Evolutionary conservation across 2,888 invertebrate genomes (phyloP).

Genomic region (Athalia rosae): DNA sequence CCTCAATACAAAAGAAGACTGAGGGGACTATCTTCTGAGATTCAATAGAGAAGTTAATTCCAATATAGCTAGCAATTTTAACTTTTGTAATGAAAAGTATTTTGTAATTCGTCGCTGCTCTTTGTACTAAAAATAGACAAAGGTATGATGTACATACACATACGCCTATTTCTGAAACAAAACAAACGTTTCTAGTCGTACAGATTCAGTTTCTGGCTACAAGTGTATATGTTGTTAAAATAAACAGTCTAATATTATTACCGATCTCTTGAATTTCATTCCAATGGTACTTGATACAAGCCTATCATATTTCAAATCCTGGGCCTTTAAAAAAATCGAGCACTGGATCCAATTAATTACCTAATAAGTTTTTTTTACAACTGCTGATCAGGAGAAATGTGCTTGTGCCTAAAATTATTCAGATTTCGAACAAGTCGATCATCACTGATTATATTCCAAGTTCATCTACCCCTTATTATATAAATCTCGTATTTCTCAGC

Average conservation of each 20-base stretch:
- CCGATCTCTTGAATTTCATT: slow-evolving; percentile 15
- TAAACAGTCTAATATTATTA: slow-evolving; percentile 29
- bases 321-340: background rate
- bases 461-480: background rate
- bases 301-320: background rate
- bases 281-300: background rate
- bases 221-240: slow-evolving; percentile 30
- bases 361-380: too few relatives aligned
- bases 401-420: background rate
- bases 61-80: background rate
- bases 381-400: background rate
- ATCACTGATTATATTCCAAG: too few relatives aligned
- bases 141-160: slow-evolving; percentile 35
- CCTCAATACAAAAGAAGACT: slow-evolving; percentile 46
- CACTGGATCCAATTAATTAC: background rate
- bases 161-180: background rate
- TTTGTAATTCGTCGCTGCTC: too few relatives aligned
- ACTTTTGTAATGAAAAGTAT: background rate
- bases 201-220: slow-evolving; percentile 34
- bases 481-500: slow-evolving; percentile 57
- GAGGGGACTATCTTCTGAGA: background rate
- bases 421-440: too few relatives aligned
- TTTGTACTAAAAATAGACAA: slow-evolving; percentile 49
- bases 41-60: too few relatives aligned
- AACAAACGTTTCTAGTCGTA: slow-evolving; percentile 26